phyloP scores from a whole-genome alignment of 2,797 vertebrate species.

The Anableps anableps region DNA sequence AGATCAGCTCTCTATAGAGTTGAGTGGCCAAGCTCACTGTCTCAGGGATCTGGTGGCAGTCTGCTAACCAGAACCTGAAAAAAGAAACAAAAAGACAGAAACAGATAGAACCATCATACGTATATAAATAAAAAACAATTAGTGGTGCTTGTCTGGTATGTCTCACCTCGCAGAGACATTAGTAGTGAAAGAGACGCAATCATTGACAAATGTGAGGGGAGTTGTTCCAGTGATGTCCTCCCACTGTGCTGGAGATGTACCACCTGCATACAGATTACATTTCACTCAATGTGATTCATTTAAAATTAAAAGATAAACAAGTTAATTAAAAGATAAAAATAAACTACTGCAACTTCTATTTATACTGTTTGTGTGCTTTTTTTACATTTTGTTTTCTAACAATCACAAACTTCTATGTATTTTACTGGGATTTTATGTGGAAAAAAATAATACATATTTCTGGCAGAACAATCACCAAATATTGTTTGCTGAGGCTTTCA shows the following conservation, averaged over 20 bases:
- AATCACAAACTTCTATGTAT: not conserved
- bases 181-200: constrained; percentile 98
- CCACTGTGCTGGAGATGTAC: constrained; percentile 98
- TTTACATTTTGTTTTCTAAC: not conserved
- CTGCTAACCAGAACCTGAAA: constrained; percentile 96
- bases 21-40: constrained; percentile 94
- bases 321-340: not conserved
- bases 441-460: not conserved
- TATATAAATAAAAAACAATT: not conserved
- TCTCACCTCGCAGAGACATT: constrained; percentile 97
- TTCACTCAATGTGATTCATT: not conserved
- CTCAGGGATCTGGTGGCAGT: constrained; percentile 97
- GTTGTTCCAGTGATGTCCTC: constrained; percentile 99
- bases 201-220: constrained; percentile 93
- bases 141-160: not conserved
- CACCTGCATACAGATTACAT: constrained; percentile 78
- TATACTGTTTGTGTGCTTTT: not conserved
- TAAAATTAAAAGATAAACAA: not conserved
- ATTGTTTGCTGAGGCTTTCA: too few species aligned
- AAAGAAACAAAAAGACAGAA: not conserved
- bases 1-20: constrained; percentile 97
- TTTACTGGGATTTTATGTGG: not conserved
- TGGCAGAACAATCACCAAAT: too few species aligned
- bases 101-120: not conserved
- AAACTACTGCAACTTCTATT: not conserved